Evolutionary conservation across 2,888 invertebrate genomes (phyloP).

Genomic region (Hyalella azteca): DNA sequence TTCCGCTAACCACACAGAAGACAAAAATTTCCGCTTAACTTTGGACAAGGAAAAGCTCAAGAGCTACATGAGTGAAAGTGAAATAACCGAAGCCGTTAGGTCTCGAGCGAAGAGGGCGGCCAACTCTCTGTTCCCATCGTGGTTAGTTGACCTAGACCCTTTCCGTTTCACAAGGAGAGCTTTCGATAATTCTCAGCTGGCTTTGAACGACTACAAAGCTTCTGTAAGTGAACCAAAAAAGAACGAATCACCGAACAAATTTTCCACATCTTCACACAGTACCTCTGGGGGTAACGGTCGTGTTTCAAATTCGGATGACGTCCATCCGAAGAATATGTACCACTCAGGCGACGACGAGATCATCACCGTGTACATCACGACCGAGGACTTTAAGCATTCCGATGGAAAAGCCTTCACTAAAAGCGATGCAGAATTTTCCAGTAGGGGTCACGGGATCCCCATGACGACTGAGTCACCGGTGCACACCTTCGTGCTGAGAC

Average conservation of each 20-base stretch:
- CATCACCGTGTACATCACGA: conserved; percentile 31
- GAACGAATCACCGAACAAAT: background rate
- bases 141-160: background rate
- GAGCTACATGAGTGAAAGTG: conserved; percentile 12
- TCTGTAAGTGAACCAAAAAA: background rate
- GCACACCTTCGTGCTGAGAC: conserved; percentile 61
- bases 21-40: conserved; percentile 3
- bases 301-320: background rate
- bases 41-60: background rate
- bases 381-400: conserved; percentile 9
- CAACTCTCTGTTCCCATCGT: background rate
- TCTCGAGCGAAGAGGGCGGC: background rate
- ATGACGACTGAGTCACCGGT: conserved; percentile 60
- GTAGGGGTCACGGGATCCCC: background rate
- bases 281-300: background rate
- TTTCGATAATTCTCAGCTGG: background rate
- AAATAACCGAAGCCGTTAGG: background rate
- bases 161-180: conserved; percentile 18
- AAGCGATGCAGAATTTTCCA: background rate
- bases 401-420: background rate
- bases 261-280: background rate
- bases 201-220: background rate
- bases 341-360: conserved; percentile 15
- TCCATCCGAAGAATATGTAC: conserved; percentile 1
- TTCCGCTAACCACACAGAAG: background rate